Evolutionary conservation across 2,113 vertebrate genomes (phyloP).

Genomic region (Zonotrichia leucophrys): DNA sequence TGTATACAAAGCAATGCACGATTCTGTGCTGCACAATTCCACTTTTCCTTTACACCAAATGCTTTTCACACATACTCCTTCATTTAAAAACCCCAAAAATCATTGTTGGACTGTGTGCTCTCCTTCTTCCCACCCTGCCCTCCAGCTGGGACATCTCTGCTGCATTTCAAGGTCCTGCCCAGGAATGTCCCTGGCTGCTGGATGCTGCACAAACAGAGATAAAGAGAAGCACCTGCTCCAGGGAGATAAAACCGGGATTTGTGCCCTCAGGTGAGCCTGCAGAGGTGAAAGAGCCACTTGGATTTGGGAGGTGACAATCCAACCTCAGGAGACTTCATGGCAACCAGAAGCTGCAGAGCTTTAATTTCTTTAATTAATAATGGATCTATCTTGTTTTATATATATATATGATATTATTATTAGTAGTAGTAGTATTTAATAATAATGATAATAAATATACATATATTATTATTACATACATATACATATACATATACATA

Average conservation of each 20-base stretch:
- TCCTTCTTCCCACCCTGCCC: background rate
- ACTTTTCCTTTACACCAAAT: background rate
- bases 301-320: background rate
- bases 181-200: background rate
- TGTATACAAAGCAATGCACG: too few relatives aligned
- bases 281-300: background rate
- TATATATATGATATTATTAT: too few relatives aligned
- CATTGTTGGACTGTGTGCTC: background rate
- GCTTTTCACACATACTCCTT: background rate
- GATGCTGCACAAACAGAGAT: slow-evolving; percentile 2
- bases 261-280: background rate
- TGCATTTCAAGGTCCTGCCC: background rate
- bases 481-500: too few relatives aligned
- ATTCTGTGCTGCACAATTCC: background rate
- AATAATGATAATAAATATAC: too few relatives aligned
- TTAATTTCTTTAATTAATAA: background rate
- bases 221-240: background rate
- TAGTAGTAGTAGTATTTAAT: too few relatives aligned
- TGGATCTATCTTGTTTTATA: background rate
- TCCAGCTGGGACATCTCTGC: background rate
- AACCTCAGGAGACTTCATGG: too few relatives aligned
- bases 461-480: too few relatives aligned
- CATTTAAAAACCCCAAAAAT: background rate
- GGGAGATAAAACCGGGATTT: background rate
- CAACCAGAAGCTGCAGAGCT: background rate